These are phyloP conservation scores for Cyprinodon brontotheroides DNA, from an alignment of 2,113 vertebrate genomes.

Conservation along the genomic window DNA sequence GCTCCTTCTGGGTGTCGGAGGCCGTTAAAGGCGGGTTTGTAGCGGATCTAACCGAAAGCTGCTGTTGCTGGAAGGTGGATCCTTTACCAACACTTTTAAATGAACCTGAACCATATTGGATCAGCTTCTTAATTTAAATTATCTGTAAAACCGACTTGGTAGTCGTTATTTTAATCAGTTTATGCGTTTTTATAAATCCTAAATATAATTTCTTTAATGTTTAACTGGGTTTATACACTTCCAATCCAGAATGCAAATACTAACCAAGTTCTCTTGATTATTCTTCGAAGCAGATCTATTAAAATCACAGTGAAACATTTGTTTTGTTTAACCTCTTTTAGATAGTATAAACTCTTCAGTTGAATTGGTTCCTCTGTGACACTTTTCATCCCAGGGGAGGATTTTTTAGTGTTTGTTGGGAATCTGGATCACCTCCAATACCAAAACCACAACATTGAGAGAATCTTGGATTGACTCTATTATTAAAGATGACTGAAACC, in stretches of 20 bases:
- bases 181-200: background rate
- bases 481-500: background rate
- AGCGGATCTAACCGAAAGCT: constrained; percentile 4
- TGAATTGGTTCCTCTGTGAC: background rate
- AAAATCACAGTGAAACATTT: background rate
- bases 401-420: background rate
- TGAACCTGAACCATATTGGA: too few relatives aligned
- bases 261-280: too few relatives aligned
- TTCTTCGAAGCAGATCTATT: background rate
- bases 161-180: background rate
- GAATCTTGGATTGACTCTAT: background rate
- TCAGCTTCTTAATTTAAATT: background rate
- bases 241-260: too few relatives aligned
- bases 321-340: background rate
- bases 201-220: background rate
- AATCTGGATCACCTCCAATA: background rate
- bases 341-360: background rate
- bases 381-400: background rate
- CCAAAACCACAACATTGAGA: background rate
- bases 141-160: background rate
- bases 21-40: constrained; percentile 29
- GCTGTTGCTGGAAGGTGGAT: background rate
- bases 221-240: background rate
- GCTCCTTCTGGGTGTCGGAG: background rate
- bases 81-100: background rate